Evolutionary conservation across 92 coral and sea anemone genomes (phyloP), one percentile per base, ranked within the genome.

Genomic region (Paramuricea clavata): DNA sequence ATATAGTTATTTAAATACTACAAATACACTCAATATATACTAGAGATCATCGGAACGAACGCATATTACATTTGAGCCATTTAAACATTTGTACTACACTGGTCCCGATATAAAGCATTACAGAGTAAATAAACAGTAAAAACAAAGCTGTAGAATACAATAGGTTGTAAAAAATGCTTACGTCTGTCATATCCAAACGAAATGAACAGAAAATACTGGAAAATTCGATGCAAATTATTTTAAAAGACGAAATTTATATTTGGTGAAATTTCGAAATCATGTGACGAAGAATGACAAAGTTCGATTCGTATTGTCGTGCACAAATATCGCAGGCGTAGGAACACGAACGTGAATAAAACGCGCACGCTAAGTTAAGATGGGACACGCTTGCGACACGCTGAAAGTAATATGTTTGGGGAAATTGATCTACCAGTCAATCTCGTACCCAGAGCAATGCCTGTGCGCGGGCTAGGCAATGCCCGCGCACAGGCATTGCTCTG

Each of bases 121-220:
- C 28, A 13, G 10, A 32, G 2, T 41, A 27, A 27, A 27, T n/a
- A 47, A 25, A 22, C 31, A 74, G 9, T 22, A 28, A 27, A 76
- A 8, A 35, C 6, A 26, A 12, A 27, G 6, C 25, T 32, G 47
- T 21, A 52, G 22, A 76, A 12, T 11, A 8, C 19, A n/a, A 31
- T 73, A 1, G 6, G 12, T 49, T 74, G 35, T 28, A 72, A 17
- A 43, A 21, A 2, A 16, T n/a, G 19, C 82, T 76, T 54, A 76
- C 82, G 10, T 76, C 82, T 23, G 82, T 76, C 82, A 76, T 76
- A 12, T 76, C 47, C 47, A 32, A 13, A 49, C 22, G 25, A 76
- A 27, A 50, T 76, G 44, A 26, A 11, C 1, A 28, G 26, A 49
- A 28, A 49, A 28, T 17, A 19, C 69, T 39, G 12, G 39, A 76